These are phyloP conservation scores for Nasonia longicornis DNA, from an alignment of 1,140 invertebrate species.

Conservation along the genomic window DNA sequence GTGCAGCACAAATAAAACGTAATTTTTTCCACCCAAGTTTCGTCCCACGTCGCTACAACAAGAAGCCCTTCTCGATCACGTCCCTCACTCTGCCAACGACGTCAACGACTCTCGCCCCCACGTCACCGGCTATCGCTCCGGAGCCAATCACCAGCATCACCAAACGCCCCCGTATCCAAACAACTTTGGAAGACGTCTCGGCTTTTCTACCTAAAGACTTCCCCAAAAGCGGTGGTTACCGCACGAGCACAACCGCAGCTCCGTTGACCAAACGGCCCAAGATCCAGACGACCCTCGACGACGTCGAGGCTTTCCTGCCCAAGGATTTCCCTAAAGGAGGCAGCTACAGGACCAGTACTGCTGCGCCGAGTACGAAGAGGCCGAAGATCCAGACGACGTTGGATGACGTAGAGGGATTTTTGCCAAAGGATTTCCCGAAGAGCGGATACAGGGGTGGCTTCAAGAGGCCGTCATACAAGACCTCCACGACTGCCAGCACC, in stretches of 20 bases:
- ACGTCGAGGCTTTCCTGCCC: slow-evolving; percentile 51
- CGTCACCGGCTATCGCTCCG: slow-evolving; percentile 46
- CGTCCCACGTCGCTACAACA: slow-evolving; percentile 70
- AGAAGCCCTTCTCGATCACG: slow-evolving; percentile 47
- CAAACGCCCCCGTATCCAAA: slow-evolving; percentile 37
- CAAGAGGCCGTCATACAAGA: slow-evolving; percentile 28
- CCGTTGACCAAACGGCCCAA: slow-evolving; percentile 34
- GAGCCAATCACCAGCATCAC: slow-evolving; percentile 46
- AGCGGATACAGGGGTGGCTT: slow-evolving; percentile 29
- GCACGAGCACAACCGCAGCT: slow-evolving; percentile 10
- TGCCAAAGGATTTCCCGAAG: slow-evolving; percentile 46
- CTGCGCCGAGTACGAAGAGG: slow-evolving; percentile 6
- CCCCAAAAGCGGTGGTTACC: neutral
- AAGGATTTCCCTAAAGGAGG: slow-evolving; percentile 46
- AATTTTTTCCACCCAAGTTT: slow-evolving; percentile 68
- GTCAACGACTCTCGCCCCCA: slow-evolving; percentile 39
- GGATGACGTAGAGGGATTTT: slow-evolving; percentile 51
- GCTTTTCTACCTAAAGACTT: slow-evolving; percentile 53
- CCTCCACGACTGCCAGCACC: slow-evolving; percentile 41
- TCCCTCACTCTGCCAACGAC: slow-evolving; percentile 50
- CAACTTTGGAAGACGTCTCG: slow-evolving; percentile 50
- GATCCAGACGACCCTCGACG: slow-evolving; percentile 48
- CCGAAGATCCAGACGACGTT: slow-evolving; percentile 46
- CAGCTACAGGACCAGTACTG: slow-evolving; percentile 8
- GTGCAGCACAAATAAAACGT: neutral